Conservation (phyloP, 2,113 vertebrate genomes). For the Synodontis membranacea region DNA sequence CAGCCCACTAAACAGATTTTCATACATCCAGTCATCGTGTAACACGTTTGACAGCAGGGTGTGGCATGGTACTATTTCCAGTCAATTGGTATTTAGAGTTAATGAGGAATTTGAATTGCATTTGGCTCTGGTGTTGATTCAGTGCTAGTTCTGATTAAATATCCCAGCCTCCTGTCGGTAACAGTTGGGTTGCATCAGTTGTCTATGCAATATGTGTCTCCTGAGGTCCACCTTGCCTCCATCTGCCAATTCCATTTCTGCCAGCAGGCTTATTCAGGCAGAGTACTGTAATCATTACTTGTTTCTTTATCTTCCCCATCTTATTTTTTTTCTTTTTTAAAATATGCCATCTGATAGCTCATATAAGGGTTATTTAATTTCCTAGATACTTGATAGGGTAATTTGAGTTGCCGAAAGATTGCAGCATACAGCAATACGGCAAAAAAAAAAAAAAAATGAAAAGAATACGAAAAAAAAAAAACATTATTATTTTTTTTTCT, state of each 20-base stretch:
- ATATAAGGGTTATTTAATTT: neutral
- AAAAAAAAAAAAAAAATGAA: neutral
- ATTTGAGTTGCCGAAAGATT: neutral
- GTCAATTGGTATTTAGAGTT: conserved; percentile 68
- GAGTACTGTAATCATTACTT: conserved; percentile 56
- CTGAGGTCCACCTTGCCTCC: conserved; percentile 67
- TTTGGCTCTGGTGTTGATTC: conserved; percentile 72
- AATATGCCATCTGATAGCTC: neutral
- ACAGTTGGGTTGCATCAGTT: conserved; percentile 74
- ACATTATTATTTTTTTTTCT: too few species aligned
- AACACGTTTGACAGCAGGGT: conserved; percentile 62
- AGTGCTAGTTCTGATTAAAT: conserved; percentile 75
- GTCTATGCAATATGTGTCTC: conserved; percentile 70
- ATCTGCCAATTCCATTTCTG: conserved; percentile 70
- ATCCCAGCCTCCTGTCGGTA: conserved; percentile 74
- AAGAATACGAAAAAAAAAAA: neutral
- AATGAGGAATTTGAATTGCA: conserved; percentile 72
- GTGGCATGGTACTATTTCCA: conserved; percentile 63
- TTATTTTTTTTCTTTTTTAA: neutral
- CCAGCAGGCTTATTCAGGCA: conserved; percentile 63
- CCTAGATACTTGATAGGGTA: neutral
- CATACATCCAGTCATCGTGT: conserved; percentile 47
- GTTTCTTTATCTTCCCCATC: conserved; percentile 27
- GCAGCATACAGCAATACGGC: neutral
- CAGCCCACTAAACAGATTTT: conserved; percentile 44